Base-by-base conservation (phyloP, 1,140 invertebrate species). In the Aphidius gifuensis region DNA sequence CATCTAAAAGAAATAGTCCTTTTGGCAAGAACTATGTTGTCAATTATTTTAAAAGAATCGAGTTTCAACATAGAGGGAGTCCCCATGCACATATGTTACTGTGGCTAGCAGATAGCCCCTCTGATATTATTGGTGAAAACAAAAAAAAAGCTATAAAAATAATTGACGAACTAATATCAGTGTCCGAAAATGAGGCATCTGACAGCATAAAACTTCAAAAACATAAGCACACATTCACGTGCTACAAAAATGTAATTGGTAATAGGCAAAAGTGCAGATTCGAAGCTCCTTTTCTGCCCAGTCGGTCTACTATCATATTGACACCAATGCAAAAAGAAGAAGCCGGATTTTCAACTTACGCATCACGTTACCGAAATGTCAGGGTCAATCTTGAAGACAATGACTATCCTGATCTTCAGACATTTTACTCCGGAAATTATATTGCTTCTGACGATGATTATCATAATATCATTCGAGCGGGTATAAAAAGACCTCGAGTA, bases 41-140 rank as follows among this genome's bases (percentile, higher is more conserved):
- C 6, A 2, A 75, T 64, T 77, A 68, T 51, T 77, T 70, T 50
- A 68, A 62, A 66, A 45, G 71, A 54, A 68, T 73, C 63, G 77
- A 74, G 68, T 80, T 74, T 69, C 74, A 73, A 66, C 71, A 74
- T 70, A 67, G 60, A 58, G 79, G 69, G 11, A 78, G 71, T 70
- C 76, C 68, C 57, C 71, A 68, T 64, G 66, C 66, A 1, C 75
- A 77, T 61, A 70, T 68, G 32, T 60, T 77, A 48, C 16, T 68
- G 5, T 77, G 73, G 75, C 57, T 76, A 32, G 61, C 63, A 9
- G 69, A 76, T 62, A 66, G 73, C 58, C 72, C 71, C 49, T 9
- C 8, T 48, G 63, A 51, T 71, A 69, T 39, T 60, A 68, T 66
- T 70, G 43, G 32, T 53, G 39, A 43, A 40, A 16, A 65, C 42